Base-by-base conservation (phyloP, 23 tunicate species). In the Trididemnum clinides region DNA sequence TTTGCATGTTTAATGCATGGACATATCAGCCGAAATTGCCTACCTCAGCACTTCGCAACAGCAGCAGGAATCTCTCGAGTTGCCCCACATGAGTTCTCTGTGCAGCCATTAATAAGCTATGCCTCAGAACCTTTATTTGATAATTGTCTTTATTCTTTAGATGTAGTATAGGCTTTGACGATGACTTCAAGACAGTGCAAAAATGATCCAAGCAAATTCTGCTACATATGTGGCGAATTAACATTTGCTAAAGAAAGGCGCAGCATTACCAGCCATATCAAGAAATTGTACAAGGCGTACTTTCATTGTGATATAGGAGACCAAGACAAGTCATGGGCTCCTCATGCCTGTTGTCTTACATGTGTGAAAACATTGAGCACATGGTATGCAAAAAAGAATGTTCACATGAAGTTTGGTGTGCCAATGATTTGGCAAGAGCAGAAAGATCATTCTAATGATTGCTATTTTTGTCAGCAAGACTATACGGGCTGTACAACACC, bases 291-390 rank as follows among this genome's bases (percentile, higher is more conserved):
- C 66, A 59, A 59, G 66, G 66, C 66, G 21, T 59, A 59, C 66
- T 59, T 59, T 59, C 66, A 59, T 59, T 59, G 66, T n/a, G 66
- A 59, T n/a, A n/a, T 59, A 59, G 66, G 66, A 59, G 66, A 59
- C 66, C 66, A 59, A 59, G 66, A n/a, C 25, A 59, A 59, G 25
- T 44, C 21, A 59, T n/a, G 66, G 66, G 66, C 66, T 59, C 66
- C 66, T 15, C 66, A 59, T 59, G 66, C 25, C 66, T 59, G 66
- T 59, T 59, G 66, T 28, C 66, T 59, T 59, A 59, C 66, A 59
- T 59, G 25, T 59, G 66, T 59, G 66, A 59, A 59, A 59, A 59
- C 66, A 59, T 59, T 59, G 66, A n/a, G 66, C 66, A 28, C 66
- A 59, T 59, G 66, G 66, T 59, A 59, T 10, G 66, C 66, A 59